These are phyloP conservation scores for Palythoa heliodiscus DNA, from an alignment of 92 coral and sea anemone genomes.

Conservation along the genomic window DNA sequence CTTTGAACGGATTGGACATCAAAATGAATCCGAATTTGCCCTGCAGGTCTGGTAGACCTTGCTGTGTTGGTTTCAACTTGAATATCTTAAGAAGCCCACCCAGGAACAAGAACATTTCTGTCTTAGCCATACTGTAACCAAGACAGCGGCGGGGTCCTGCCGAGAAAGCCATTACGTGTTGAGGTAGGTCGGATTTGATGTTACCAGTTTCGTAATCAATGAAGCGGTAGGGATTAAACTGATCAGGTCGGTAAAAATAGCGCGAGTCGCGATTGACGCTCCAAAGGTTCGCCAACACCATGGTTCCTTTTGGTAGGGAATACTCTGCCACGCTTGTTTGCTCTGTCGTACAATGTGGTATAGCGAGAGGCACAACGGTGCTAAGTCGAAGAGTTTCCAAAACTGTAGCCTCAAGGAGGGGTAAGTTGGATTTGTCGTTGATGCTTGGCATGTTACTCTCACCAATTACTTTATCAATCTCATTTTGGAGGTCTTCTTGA, in stretches of 20 bases:
- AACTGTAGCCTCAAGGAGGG: conserved; percentile 72
- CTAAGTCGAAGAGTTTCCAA: conserved; percentile 70
- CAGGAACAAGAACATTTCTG: conserved; percentile 66
- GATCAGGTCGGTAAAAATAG: conserved; percentile 58
- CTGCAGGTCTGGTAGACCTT: conserved; percentile 45
- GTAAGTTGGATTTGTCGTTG: conserved; percentile 64
- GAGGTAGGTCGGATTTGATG: conserved; percentile 47
- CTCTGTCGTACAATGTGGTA: conserved; percentile 66
- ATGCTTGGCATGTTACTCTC: conserved; percentile 56
- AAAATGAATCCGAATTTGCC: conserved; percentile 56
- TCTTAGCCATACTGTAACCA: conserved; percentile 72
- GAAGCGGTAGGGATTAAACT: conserved; percentile 74
- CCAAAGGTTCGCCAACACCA: conserved; percentile 75
- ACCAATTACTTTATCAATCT: conserved; percentile 57
- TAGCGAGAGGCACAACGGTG: conserved; percentile 63
- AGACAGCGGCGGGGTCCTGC: conserved; percentile 76
- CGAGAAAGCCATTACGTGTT: conserved; percentile 58
- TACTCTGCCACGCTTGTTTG: conserved; percentile 62
- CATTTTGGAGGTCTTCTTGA: conserved; percentile 63
- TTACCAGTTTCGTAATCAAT: conserved; percentile 55
- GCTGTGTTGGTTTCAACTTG: conserved; percentile 26
- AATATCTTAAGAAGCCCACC: conserved; percentile 68
- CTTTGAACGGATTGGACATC: conserved; percentile 61
- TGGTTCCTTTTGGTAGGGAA: conserved; percentile 64
- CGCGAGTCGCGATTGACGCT: conserved; percentile 78